phyloP scores from a whole-genome alignment of 2,797 vertebrate genomes.

The Borostomias antarcticus region DNA sequence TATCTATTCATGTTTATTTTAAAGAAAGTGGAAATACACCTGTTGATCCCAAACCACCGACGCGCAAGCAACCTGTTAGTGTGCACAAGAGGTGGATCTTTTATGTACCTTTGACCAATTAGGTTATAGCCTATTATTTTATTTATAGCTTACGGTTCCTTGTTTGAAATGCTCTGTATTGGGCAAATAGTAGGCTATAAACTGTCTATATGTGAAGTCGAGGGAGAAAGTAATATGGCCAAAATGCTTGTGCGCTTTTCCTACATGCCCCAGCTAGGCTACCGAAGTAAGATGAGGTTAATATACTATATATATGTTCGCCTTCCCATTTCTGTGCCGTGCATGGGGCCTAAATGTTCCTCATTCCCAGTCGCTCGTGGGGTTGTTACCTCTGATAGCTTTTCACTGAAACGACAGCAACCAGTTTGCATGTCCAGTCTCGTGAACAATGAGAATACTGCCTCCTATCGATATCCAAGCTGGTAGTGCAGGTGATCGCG shows the following conservation, averaged over 20 bases:
- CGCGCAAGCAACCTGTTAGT: slow-evolving; percentile 43
- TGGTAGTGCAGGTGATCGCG: slow-evolving; percentile 15
- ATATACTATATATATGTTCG: no score
- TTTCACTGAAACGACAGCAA: background rate
- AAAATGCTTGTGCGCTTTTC: no score
- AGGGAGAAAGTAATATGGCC: no score
- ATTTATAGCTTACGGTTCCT: background rate
- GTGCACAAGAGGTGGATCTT: background rate
- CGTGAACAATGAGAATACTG: slow-evolving; percentile 39
- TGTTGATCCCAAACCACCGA: slow-evolving; percentile 56
- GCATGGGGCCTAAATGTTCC: background rate
- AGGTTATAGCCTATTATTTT: no score
- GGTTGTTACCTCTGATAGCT: background rate
- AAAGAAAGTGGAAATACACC: slow-evolving; percentile 54
- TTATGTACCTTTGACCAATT: no score
- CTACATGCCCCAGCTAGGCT: no score
- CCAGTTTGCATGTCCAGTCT: background rate
- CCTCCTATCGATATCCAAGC: slow-evolving; percentile 50
- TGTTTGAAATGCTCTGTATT: no score
- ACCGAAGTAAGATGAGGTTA: no score
- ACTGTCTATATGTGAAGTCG: no score
- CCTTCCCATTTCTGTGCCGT: no score
- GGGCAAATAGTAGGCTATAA: no score
- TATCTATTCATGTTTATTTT: background rate
- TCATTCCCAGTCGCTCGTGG: background rate